These are phyloP conservation scores for Drosophila baimaii DNA, from an alignment of 1,140 invertebrate species.

Conservation along the genomic window DNA sequence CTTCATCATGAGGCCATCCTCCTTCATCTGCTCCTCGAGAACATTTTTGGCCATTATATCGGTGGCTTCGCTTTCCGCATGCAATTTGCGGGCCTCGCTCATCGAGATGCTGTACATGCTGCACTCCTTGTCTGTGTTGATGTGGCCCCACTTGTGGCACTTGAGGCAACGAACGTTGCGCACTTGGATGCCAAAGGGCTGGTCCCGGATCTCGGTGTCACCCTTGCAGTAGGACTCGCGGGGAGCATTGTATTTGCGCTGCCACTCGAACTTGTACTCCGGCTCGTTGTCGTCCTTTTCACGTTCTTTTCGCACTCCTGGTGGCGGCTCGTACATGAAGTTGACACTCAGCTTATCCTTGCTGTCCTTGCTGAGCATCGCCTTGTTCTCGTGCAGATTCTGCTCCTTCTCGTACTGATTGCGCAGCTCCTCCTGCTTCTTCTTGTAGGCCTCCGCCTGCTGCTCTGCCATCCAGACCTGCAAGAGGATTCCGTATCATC, in stretches of 20 bases:
- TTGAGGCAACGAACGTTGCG: conserved; percentile 99
- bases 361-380: conserved; percentile 97
- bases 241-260: conserved; percentile 99
- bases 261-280: conserved; percentile 99
- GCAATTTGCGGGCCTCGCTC: conserved; percentile 86
- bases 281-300: conserved; percentile 97
- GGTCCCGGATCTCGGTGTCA: conserved; percentile 97
- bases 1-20: conserved; percentile 95
- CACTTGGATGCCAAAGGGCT: conserved; percentile 99
- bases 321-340: conserved; percentile 99
- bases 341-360: conserved; percentile 99
- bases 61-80: conserved; percentile 86
- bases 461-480: conserved; percentile 99
- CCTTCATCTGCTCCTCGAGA: conserved; percentile 95
- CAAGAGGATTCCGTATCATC: conserved; percentile 31
- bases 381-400: conserved; percentile 98
- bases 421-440: conserved; percentile 98
- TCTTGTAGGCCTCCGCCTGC: conserved; percentile 98
- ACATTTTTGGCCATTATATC: conserved; percentile 88
- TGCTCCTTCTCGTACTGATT: conserved; percentile 99
- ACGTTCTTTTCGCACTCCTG: conserved; percentile 95
- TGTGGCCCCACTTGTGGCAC: conserved; percentile 99
- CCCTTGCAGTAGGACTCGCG: conserved; percentile 98
- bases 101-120: conserved; percentile 95
- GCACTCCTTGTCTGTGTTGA: conserved; percentile 98